phyloP scores from a whole-genome alignment of 1,140 invertebrate species.

The Drosophila suzukii region DNA sequence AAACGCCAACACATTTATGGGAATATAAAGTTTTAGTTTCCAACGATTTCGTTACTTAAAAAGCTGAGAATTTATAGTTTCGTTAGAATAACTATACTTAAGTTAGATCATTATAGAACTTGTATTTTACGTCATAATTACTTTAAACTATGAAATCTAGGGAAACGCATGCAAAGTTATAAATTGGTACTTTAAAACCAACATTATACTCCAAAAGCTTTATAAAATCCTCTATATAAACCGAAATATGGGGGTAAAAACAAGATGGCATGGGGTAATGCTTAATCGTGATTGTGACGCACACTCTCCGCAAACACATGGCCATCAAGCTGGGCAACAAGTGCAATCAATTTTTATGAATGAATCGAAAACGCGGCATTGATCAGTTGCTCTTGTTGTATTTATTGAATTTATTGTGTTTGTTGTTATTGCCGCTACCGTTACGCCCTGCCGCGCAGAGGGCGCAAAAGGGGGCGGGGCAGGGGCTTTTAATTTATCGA shows the following conservation, averaged over 20 bases:
- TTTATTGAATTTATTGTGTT: conserved; percentile 9
- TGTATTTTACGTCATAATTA: too few relatives aligned
- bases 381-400: conserved; percentile 45
- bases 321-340: conserved; percentile 47
- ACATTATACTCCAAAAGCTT: too few relatives aligned
- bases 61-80: not conserved
- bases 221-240: not conserved
- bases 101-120: too few relatives aligned
- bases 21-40: not conserved
- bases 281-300: conserved; percentile 37
- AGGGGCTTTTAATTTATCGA: conserved; percentile 77
- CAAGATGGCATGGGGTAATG: not conserved
- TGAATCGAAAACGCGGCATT: conserved; percentile 65
- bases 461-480: conserved; percentile 3
- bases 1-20: not conserved
- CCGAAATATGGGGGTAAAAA: not conserved
- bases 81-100: too few relatives aligned
- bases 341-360: conserved; percentile 82
- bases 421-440: conserved; percentile 24
- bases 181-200: too few relatives aligned
- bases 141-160: too few relatives aligned
- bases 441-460: conserved; percentile 58
- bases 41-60: not conserved
- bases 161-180: too few relatives aligned
- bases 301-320: conserved; percentile 46